These are phyloP conservation scores for Xyliphius kryptos DNA, from an alignment of 2,113 vertebrate genomes.

Conservation along the genomic window DNA sequence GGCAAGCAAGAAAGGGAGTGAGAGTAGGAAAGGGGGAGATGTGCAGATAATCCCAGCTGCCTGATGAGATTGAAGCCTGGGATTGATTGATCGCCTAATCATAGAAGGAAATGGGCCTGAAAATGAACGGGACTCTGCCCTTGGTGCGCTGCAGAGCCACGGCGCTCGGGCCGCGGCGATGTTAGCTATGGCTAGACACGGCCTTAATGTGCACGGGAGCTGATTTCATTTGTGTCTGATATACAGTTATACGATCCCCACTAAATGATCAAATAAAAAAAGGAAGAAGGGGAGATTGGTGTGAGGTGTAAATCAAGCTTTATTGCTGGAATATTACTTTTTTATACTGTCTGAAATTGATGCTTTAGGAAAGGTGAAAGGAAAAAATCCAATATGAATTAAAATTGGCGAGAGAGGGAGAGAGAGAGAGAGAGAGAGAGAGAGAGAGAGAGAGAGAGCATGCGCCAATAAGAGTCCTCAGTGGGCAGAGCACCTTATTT, in stretches of 20 bases:
- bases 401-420: slow-evolving; percentile 47
- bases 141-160: slow-evolving; percentile 65
- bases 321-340: slow-evolving; percentile 75
- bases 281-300: slow-evolving; percentile 53
- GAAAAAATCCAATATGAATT: slow-evolving; percentile 60
- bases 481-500: no score
- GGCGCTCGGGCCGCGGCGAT: slow-evolving; percentile 61
- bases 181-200: slow-evolving; percentile 67
- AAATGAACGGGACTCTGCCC: slow-evolving; percentile 80
- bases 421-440: slow-evolving; percentile 31
- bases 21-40: slow-evolving; percentile 56
- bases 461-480: no score
- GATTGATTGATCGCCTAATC: slow-evolving; percentile 84
- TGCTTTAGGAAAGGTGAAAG: slow-evolving; percentile 61
- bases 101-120: slow-evolving; percentile 82
- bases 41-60: slow-evolving; percentile 78
- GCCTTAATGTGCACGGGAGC: slow-evolving; percentile 73
- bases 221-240: slow-evolving; percentile 79
- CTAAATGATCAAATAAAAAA: slow-evolving; percentile 78
- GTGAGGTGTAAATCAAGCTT: slow-evolving; percentile 75
- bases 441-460: neutral
- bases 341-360: slow-evolving; percentile 70
- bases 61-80: slow-evolving; percentile 77
- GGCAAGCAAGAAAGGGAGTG: slow-evolving; percentile 41
- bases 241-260: slow-evolving; percentile 76